These are phyloP conservation scores for Chloropsis hardwickii DNA, from an alignment of 2,113 vertebrate genomes.

Conservation along the genomic window DNA sequence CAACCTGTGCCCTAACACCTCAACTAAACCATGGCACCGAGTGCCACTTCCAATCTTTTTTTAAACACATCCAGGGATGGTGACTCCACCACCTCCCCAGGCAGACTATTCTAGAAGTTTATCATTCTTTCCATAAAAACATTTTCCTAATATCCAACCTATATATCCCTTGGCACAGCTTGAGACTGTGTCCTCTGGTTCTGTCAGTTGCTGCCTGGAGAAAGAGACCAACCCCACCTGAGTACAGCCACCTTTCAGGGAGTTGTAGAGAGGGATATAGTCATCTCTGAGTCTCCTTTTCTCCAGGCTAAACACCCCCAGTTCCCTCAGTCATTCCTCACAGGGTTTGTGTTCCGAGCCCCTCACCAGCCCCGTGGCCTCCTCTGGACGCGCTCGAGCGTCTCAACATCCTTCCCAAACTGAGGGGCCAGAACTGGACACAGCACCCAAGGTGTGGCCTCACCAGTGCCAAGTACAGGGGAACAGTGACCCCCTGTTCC, in stretches of 20 bases:
- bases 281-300: neutral
- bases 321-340: neutral
- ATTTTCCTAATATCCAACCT: neutral
- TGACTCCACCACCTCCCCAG: neutral
- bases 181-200: rapidly evolving
- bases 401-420: neutral
- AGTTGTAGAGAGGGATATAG: neutral
- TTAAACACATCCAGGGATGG: neutral
- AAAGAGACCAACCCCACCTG: neutral
- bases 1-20: neutral
- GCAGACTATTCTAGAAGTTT: neutral
- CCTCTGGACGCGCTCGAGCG: neutral
- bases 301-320: neutral
- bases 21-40: neutral
- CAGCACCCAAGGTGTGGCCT: neutral
- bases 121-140: rapidly evolving
- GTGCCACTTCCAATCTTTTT: neutral
- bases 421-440: neutral
- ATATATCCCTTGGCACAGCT: rapidly evolving
- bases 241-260: neutral
- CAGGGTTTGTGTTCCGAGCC: neutral
- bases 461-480: neutral
- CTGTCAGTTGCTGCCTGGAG: neutral
- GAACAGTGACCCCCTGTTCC: neutral
- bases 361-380: neutral